Base-by-base conservation (phyloP, 2,113 vertebrate genomes). In the Mesembrinibis cayennensis region DNA sequence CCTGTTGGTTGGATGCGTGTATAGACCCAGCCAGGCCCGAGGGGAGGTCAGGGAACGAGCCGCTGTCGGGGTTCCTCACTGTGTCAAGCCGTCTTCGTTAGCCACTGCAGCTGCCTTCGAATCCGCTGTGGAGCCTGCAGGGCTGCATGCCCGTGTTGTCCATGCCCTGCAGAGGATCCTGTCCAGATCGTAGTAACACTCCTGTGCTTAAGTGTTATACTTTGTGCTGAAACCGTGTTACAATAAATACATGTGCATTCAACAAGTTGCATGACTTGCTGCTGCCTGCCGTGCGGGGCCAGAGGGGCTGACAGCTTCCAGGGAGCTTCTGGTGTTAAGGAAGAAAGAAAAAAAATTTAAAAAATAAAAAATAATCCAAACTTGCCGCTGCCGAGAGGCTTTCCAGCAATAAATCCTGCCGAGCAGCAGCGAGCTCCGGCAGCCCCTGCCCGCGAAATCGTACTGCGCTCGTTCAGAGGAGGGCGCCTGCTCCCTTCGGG, bases 161-260 rank as follows among this genome's bases (percentile, higher is more conserved):
- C 3, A 87, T 91, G 94, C 76, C 6, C 2, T 32, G 11, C 77
- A 11, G 17, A 66, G 74, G 76, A 74, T 32, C 38, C 93, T 27
- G 71, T 91, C 91, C 89, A 65, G 92, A 62, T 18, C 45, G 83
- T 85, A 16, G 8, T 9, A 67, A 47, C 50, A 21, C 74, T 83
- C 78, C 87, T 23, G 44, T 66, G 85, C 87, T 95, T 93, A 16
- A 32, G 81, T 93, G 79, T 92, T 90, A 61, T 16, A 80, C 78
- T 70, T 58, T 56, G 92, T 97, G 97, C 95, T 91, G 30, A 87
- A 95, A 95, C 67, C 2, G 86, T 95, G 90, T 89, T 82, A 14
- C 63, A 98, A 98, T 98, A 98, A 98, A 98, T 63, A 34, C 79
- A 19, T 45, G 67, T 72, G 81, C 73, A 19, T 89, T 67, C 84